phyloP scores from a whole-genome alignment of 1,140 invertebrate species.

The Megathymus violae region DNA sequence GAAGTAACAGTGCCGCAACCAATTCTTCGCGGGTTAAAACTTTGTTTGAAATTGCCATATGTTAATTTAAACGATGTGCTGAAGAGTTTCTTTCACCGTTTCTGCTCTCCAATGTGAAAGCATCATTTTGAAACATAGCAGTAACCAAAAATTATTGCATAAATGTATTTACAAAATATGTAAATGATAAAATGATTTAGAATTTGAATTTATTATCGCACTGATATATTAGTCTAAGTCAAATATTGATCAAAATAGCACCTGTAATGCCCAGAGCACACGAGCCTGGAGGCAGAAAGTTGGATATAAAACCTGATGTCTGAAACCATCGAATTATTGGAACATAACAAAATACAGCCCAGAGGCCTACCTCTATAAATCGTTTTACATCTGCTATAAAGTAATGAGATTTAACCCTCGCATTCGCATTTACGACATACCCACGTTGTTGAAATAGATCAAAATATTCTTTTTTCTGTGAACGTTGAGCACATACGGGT shows the following conservation, averaged over 20 bases:
- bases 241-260: conserved; percentile 8
- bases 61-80: no score
- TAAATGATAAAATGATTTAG: no score
- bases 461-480: conserved; percentile 58
- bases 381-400: conserved; percentile 75
- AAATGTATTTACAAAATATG: no score
- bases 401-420: conserved; percentile 78
- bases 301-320: conserved; percentile 27
- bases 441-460: conserved; percentile 61
- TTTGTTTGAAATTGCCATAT: no score
- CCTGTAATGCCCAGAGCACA: conserved; percentile 8
- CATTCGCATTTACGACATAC: conserved; percentile 71
- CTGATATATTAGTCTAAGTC: not conserved
- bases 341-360: conserved; percentile 69
- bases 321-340: conserved; percentile 59
- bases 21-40: no score
- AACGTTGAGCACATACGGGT: conserved; percentile 35
- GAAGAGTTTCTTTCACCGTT: no score
- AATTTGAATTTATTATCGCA: not conserved
- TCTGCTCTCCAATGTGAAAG: no score
- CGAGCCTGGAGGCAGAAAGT: conserved; percentile 31
- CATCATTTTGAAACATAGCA: no score
- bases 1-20: no score
- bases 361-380: conserved; percentile 68
- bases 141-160: no score